Percentiles rank a stretch among this genome's conserved stretches.
These are phyloP conservation scores for Labia minor DNA, from an alignment of 2,888 invertebrate species.

Conservation along the genomic window DNA sequence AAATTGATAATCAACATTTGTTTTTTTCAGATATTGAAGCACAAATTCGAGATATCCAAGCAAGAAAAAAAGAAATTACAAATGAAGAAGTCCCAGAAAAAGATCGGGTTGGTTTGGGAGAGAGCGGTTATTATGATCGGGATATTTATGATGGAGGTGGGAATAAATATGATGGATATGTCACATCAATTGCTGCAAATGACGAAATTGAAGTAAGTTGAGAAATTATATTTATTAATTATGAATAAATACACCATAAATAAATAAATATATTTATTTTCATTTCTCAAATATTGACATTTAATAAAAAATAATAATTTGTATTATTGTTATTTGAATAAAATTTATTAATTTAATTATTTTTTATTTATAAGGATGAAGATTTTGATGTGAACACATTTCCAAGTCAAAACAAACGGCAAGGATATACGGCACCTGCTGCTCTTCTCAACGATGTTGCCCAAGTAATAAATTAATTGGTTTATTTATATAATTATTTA, in stretches of 20 bases:
- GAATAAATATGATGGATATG: constrained; percentile 84
- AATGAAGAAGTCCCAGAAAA: constrained; percentile 47
- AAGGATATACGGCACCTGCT: constrained; percentile 75
- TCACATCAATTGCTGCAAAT: constrained; percentile 91
- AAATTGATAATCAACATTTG: constrained; percentile 16
- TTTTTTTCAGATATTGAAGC: constrained; percentile 77
- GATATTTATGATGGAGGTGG: constrained; percentile 83
- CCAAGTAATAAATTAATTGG: constrained; percentile 46
- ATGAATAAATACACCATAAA: background rate
- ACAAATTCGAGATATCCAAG: constrained; percentile 82
- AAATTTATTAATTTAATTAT: no score
- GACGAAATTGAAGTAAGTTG: constrained; percentile 74
- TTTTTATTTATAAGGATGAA: constrained; percentile 54
- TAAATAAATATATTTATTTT: background rate
- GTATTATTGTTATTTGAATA: background rate
- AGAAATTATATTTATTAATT: background rate
- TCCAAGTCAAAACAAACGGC: constrained; percentile 56
- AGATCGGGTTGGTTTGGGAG: constrained; percentile 73
- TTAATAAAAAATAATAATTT: background rate
- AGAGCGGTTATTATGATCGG: constrained; percentile 77
- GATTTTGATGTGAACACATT: constrained; percentile 66
- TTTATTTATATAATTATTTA: background rate
- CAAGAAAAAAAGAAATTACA: constrained; percentile 68
- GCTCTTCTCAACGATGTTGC: constrained; percentile 83
- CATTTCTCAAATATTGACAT: background rate